phyloP scores from a whole-genome alignment of 2,113 vertebrate species.

The Naja naja region DNA sequence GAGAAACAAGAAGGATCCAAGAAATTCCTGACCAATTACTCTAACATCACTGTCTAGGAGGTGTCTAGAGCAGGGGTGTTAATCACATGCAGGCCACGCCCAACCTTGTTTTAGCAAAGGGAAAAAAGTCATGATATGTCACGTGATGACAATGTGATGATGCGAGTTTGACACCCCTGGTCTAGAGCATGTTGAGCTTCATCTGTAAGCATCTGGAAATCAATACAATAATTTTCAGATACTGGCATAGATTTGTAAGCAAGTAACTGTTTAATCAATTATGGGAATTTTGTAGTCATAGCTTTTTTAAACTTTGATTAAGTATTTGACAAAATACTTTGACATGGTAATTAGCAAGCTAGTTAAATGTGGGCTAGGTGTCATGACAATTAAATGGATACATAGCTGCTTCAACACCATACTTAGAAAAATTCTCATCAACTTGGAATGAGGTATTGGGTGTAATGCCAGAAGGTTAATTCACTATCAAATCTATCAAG shows the following conservation, averaged over 20 bases:
- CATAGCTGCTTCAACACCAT: not conserved
- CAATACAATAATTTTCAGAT: not conserved
- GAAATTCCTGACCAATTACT: not conserved
- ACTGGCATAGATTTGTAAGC: not conserved
- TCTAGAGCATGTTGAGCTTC: not conserved
- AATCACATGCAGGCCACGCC: too few relatives aligned
- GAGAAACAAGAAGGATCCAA: not conserved
- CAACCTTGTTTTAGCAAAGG: too few relatives aligned
- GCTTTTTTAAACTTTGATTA: not conserved
- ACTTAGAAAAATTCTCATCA: not conserved
- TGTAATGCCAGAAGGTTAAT: not conserved
- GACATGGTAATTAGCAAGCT: not conserved
- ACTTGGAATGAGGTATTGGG: not conserved
- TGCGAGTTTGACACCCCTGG: too few relatives aligned
- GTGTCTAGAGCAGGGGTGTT: not conserved
- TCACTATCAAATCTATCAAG: not conserved
- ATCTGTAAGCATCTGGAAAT: not conserved
- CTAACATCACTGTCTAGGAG: not conserved
- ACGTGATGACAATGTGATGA: too few relatives aligned
- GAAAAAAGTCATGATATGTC: too few relatives aligned
- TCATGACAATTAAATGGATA: not conserved
- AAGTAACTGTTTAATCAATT: not conserved
- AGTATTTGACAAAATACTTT: not conserved
- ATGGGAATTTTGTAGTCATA: not conserved
- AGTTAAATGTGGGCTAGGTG: not conserved